Evolutionary conservation across 2,797 vertebrate genomes (phyloP).

Genomic region (Phrynocephalus vlangalii): DNA sequence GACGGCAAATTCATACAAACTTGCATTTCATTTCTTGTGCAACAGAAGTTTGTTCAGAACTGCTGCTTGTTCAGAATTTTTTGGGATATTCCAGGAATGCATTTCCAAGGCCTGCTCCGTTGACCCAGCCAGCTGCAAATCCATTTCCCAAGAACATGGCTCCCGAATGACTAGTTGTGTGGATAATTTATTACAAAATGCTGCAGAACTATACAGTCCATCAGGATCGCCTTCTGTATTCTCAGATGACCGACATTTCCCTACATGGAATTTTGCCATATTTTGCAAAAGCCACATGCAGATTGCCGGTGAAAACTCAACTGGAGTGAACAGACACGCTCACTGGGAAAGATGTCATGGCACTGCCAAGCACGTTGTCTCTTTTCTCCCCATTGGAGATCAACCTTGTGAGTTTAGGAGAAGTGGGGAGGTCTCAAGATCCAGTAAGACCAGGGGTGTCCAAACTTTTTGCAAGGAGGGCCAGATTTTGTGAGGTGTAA

Average conservation of each 20-base stretch:
- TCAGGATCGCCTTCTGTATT: background rate
- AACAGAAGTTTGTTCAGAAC: background rate
- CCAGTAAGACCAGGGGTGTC: too few species aligned
- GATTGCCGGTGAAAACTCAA: background rate
- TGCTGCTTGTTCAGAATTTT: background rate
- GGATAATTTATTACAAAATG: slow-evolving; percentile 18
- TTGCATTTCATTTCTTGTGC: background rate
- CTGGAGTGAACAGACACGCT: background rate
- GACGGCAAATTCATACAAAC: background rate
- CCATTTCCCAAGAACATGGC: background rate
- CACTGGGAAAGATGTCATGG: background rate
- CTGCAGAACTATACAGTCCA: background rate
- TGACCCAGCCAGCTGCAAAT: background rate
- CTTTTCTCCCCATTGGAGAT: too few species aligned
- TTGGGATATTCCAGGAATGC: background rate
- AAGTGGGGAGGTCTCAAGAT: background rate
- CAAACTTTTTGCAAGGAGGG: too few species aligned
- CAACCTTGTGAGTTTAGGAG: background rate
- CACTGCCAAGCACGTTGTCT: background rate
- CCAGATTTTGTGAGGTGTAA: too few species aligned
- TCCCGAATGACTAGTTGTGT: background rate
- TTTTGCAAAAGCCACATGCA: background rate
- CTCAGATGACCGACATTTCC: slow-evolving; percentile 16
- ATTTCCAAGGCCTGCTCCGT: background rate
- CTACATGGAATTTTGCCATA: background rate